phyloP scores from a whole-genome alignment of 2,888 invertebrate genomes.

The Brachypterus glaber region DNA sequence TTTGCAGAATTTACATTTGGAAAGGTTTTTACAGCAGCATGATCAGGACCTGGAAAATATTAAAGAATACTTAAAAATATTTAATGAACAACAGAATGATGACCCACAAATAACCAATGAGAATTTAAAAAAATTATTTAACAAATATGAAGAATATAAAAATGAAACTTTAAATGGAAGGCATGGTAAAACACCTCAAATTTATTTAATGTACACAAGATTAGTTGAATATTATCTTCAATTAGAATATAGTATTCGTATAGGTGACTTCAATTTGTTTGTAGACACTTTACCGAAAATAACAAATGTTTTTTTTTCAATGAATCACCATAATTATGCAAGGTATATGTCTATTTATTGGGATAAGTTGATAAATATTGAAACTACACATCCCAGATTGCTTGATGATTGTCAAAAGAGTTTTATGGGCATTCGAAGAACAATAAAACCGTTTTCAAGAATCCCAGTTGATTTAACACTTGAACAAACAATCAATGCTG shows the following conservation, averaged over 20 bases:
- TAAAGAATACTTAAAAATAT: slow-evolving; percentile 19
- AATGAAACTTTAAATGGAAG: slow-evolving; percentile 18
- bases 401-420: slow-evolving; percentile 15
- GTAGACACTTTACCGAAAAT: slow-evolving; percentile 19
- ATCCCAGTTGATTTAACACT: slow-evolving; percentile 21
- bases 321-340: slow-evolving; percentile 20
- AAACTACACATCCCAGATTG: slow-evolving; percentile 21
- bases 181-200: slow-evolving; percentile 21
- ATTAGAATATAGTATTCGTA: slow-evolving; percentile 23
- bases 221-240: slow-evolving; percentile 18
- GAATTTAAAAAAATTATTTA: slow-evolving; percentile 17
- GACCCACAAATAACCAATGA: slow-evolving; percentile 19
- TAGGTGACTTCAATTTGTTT: slow-evolving; percentile 21
- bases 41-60: slow-evolving; percentile 15
- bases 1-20: slow-evolving; percentile 25
- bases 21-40: slow-evolving; percentile 18
- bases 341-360: slow-evolving; percentile 15
- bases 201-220: slow-evolving; percentile 18
- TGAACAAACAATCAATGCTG: slow-evolving; percentile 26
- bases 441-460: slow-evolving; percentile 21
- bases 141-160: slow-evolving; percentile 19
- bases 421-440: slow-evolving; percentile 24
- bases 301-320: slow-evolving; percentile 20
- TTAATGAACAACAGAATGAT: slow-evolving; percentile 17
- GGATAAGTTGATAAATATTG: slow-evolving; percentile 13